These are phyloP conservation scores for Limosa lapponica DNA, from an alignment of 2,797 vertebrate genomes.

Conservation along the genomic window DNA sequence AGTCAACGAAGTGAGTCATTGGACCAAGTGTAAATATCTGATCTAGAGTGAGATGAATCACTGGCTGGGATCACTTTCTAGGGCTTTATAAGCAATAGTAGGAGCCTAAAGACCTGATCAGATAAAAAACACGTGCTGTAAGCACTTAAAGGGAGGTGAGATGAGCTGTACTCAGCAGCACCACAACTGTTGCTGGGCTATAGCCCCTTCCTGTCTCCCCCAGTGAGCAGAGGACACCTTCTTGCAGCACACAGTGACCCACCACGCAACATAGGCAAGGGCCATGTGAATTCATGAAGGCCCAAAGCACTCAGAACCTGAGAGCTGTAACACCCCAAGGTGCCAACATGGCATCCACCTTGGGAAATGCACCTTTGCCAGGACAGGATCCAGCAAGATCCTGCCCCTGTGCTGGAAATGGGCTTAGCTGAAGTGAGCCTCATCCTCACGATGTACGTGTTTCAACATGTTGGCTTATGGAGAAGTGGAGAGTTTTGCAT, in stretches of 20 bases:
- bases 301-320: background rate
- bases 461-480: background rate
- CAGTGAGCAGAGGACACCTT: background rate
- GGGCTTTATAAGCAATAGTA: background rate
- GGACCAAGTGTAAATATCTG: background rate
- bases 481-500: background rate
- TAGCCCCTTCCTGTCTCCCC: background rate
- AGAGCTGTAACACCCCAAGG: background rate
- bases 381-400: background rate
- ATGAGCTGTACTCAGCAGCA: background rate
- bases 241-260: background rate
- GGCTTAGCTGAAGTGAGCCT: background rate
- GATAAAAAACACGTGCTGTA: background rate
- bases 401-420: background rate
- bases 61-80: background rate
- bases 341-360: accelerated
- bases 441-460: accelerated
- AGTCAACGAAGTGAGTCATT: background rate
- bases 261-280: accelerated
- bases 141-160: background rate
- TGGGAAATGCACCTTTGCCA: background rate
- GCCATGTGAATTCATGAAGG: background rate
- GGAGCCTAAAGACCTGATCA: background rate
- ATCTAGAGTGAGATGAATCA: background rate
- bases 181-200: background rate